phyloP scores from a whole-genome alignment of 2,888 invertebrate genomes.

The Tetranychus piercei region DNA sequence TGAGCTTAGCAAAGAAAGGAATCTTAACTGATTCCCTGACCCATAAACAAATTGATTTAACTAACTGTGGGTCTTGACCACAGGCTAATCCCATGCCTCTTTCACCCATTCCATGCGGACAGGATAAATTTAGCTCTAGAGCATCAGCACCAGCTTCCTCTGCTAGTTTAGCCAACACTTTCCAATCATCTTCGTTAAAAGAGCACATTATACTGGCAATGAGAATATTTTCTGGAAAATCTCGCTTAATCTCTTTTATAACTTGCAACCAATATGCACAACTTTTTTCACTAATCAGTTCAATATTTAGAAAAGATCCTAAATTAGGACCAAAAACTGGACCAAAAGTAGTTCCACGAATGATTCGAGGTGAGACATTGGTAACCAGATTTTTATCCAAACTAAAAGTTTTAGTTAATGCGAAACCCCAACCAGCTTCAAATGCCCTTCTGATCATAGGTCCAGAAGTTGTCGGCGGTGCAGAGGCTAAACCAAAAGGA shows the following conservation, averaged over 20 bases:
- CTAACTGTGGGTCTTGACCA: conserved; percentile 55
- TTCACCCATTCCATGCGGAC: conserved; percentile 98
- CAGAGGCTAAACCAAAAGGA: conserved; percentile 91
- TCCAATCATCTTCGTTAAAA: conserved; percentile 73
- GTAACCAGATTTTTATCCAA: conserved; percentile 89
- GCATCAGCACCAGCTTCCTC: conserved; percentile 76
- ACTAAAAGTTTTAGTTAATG: conserved; percentile 89
- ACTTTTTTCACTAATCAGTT: conserved; percentile 90
- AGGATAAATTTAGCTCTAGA: conserved; percentile 82
- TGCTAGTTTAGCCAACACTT: conserved; percentile 52
- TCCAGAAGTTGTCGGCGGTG: conserved; percentile 80
- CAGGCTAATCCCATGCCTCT: conserved; percentile 96
- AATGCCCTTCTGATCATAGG: conserved; percentile 89
- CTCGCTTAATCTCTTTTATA: conserved; percentile 65
- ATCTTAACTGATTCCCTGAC: conserved; percentile 65
- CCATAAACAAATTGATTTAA: conserved; percentile 75
- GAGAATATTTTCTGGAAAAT: conserved; percentile 74
- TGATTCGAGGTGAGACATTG: conserved; percentile 89
- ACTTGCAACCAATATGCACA: conserved; percentile 79
- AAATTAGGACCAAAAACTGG: conserved; percentile 86
- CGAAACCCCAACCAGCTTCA: conserved; percentile 89
- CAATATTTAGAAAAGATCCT: conserved; percentile 87
- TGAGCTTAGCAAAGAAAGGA: conserved; percentile 90
- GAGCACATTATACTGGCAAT: conserved; percentile 93
- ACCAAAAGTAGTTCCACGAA: conserved; percentile 78